Evolutionary conservation across 2,888 invertebrate genomes (phyloP), one percentile per base, ranked within the genome.

Genomic region (Nowickia ferox): DNA sequence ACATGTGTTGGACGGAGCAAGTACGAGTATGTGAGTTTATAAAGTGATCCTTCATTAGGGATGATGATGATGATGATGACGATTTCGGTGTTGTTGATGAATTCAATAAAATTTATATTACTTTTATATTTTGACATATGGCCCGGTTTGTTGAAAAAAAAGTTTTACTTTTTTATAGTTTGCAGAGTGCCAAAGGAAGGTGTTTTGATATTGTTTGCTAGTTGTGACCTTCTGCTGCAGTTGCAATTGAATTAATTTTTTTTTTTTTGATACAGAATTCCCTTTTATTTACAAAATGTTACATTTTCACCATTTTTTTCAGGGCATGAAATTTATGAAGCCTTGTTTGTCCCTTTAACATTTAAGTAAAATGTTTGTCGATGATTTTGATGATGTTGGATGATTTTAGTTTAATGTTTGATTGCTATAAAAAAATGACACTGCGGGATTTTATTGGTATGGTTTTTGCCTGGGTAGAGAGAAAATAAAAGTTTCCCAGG

Each of bases 41-140:
- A 10, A 5, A 63, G 44, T 44, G n/a, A 66, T n/a, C 15, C 53
- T 46, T 79, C 61, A 77, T 85, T 87, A 87, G 90, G 90, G 90
- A 88, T 89, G 88, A 78, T 88, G 84, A 38, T 76, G 51, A 17
- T n/a, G 59, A 53, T 13, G 13, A 19, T 71, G 57, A 15, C 17
- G 59, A 46, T 13, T 4, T 19, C 61, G 57, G 6, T n/a, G 19
- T 19, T 38, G n/a, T 30, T 55, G 19, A 38, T 61, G 57, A 57
- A 77, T 77, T 78, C 53, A 69, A 66, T 77, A 40, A 61, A 66
- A 59, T 42, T 71, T 38, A 66, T 77, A 77, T 75, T 68, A 66
- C 11, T 51, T 66, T 44, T 88, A 88, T 90, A 89, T 90, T 90
- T 89, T 90, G 91, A 91, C 91, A 91, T 91, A 91, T 91, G 91